These are phyloP conservation scores for Amblyraja radiata DNA, from an alignment of 2,797 vertebrate genomes.

Conservation along the genomic window DNA sequence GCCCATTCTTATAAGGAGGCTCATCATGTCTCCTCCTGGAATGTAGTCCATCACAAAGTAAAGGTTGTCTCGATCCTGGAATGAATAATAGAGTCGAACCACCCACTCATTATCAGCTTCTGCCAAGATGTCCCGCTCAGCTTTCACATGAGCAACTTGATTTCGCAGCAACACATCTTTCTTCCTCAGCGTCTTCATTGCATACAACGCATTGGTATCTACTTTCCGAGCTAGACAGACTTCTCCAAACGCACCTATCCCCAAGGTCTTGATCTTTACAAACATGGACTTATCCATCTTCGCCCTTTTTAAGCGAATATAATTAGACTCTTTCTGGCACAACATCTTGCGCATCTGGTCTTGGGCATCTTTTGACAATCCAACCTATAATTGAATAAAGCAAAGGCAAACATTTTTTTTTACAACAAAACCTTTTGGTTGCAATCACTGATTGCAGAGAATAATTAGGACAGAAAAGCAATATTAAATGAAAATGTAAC, in stretches of 20 bases:
- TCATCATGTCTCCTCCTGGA: constrained; percentile 98
- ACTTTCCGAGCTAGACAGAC: constrained; percentile 91
- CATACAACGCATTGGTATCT: constrained; percentile 87
- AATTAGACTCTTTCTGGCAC: constrained; percentile 95
- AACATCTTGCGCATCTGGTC: constrained; percentile 99
- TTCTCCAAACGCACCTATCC: constrained; percentile 92
- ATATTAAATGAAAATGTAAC: background rate
- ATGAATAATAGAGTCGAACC: constrained; percentile 94
- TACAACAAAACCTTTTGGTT: background rate
- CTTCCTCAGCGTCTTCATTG: constrained; percentile 94
- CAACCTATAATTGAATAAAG: constrained; percentile 67
- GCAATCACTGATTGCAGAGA: background rate
- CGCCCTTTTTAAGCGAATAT: constrained; percentile 90
- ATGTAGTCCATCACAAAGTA: constrained; percentile 99
- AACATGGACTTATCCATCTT: constrained; percentile 99
- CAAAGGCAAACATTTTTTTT: background rate
- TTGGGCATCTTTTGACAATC: constrained; percentile 85
- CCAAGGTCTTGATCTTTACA: constrained; percentile 91
- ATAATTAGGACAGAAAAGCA: background rate
- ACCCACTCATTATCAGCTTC: constrained; percentile 99
- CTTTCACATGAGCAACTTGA: constrained; percentile 96
- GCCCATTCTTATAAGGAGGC: constrained; percentile 87
- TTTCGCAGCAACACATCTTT: constrained; percentile 93
- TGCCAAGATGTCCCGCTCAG: constrained; percentile 91
- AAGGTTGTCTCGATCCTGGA: constrained; percentile 94